Evolutionary conservation across 2,113 vertebrate species (phyloP).

Genomic region (Paradoxurus hermaphroditus): DNA sequence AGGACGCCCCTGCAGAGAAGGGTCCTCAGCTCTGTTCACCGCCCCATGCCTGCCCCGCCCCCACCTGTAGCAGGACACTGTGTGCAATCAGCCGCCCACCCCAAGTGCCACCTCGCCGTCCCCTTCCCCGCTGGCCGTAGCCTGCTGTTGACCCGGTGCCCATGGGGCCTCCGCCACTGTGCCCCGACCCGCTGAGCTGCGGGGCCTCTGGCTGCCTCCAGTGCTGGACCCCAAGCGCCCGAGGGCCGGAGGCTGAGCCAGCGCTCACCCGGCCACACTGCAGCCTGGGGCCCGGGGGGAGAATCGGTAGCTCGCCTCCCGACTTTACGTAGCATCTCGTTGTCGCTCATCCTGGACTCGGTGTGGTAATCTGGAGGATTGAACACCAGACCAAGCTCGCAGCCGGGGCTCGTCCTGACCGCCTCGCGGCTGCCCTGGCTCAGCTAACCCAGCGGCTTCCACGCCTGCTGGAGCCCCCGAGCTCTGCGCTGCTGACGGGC

Average conservation of each 20-base stretch:
- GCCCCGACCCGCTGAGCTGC: too few relatives aligned
- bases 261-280: accelerated
- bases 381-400: background rate
- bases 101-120: accelerated
- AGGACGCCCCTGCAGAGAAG: accelerated
- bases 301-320: accelerated
- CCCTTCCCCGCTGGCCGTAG: background rate
- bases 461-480: background rate
- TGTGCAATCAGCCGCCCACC: accelerated
- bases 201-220: background rate
- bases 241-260: accelerated
- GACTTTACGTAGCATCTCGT: background rate
- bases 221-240: accelerated
- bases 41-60: too few relatives aligned
- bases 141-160: background rate
- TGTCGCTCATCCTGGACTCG: accelerated
- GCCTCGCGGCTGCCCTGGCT: accelerated
- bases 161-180: background rate
- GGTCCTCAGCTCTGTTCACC: background rate
- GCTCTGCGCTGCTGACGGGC: too few relatives aligned
- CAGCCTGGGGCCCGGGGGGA: accelerated
- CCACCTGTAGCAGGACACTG: background rate
- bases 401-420: accelerated
- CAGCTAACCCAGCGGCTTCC: accelerated
- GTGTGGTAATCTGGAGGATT: too few relatives aligned